Conservation (phyloP, 2,113 vertebrate genomes). For the Piaya cayana region DNA sequence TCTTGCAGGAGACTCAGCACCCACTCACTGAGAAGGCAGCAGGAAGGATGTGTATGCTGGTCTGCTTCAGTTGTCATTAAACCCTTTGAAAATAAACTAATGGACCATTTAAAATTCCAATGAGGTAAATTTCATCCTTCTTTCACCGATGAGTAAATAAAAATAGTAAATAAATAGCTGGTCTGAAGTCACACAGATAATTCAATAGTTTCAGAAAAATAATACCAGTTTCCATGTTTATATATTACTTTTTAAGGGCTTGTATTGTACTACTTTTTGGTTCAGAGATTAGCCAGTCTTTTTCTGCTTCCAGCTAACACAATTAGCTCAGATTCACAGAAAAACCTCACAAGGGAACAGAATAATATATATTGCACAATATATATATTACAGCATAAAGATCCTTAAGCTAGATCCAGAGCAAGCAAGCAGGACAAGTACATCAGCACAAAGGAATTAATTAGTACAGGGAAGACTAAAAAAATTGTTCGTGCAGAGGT, state of each 20-base stretch:
- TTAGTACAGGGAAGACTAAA: not conserved
- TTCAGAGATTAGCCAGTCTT: not conserved
- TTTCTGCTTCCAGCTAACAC: not conserved
- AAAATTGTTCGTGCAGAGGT: not conserved
- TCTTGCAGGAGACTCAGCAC: not conserved
- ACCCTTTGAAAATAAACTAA: slow-evolving; percentile 19
- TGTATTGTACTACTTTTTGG: not conserved
- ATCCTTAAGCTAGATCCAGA: not conserved
- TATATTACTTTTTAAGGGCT: not conserved
- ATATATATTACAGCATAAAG: not conserved
- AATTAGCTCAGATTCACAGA: not conserved
- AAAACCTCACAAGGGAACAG: not conserved
- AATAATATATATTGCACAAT: not conserved
- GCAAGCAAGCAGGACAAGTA: not conserved
- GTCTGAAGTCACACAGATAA: not conserved
- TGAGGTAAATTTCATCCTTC: slow-evolving; percentile 13
- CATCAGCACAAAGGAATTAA: not conserved
- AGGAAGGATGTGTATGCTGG: not conserved
- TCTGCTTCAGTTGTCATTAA: not conserved
- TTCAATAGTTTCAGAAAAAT: not conserved
- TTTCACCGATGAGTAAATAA: slow-evolving; percentile 27
- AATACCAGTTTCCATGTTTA: not conserved
- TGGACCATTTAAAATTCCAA: not conserved
- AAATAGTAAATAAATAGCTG: not conserved
- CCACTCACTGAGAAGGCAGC: no score